Conservation (phyloP, 2,797 vertebrate genomes). For the Octomys mimax region DNA sequence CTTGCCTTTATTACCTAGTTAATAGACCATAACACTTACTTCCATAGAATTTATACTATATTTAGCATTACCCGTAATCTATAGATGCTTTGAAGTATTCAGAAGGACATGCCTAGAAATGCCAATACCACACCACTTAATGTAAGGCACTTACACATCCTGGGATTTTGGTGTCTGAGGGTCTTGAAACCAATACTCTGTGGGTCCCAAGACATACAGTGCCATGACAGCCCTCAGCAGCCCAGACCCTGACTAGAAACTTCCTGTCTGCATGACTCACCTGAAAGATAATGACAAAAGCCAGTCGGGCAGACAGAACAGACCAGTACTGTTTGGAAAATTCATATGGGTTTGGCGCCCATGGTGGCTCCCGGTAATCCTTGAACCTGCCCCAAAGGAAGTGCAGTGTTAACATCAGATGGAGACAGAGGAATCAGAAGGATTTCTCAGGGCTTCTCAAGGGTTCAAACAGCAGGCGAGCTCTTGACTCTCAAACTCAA, state of each 20-base stretch:
- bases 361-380: slow-evolving; percentile 98
- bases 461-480: neutral
- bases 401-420: neutral
- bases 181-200: neutral
- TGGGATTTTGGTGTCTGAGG: neutral
- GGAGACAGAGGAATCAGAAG: neutral
- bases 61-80: neutral
- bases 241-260: neutral
- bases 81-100: neutral
- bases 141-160: neutral
- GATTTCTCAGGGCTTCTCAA: neutral
- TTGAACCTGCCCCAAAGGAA: slow-evolving; percentile 93
- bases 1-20: neutral
- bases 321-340: slow-evolving; percentile 99
- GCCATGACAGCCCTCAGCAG: neutral
- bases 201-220: neutral
- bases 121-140: neutral
- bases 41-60: neutral
- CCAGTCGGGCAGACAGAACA: slow-evolving; percentile 95
- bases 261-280: slow-evolving; percentile 87
- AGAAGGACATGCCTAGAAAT: neutral
- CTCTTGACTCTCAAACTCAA: neutral
- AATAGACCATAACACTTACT: neutral
- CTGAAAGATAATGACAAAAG: slow-evolving; percentile 99
- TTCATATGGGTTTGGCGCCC: slow-evolving; percentile 94